These are phyloP conservation scores for Chaunax sp. DNA, from an alignment of 2,797 vertebrate species.

Conservation along the genomic window DNA sequence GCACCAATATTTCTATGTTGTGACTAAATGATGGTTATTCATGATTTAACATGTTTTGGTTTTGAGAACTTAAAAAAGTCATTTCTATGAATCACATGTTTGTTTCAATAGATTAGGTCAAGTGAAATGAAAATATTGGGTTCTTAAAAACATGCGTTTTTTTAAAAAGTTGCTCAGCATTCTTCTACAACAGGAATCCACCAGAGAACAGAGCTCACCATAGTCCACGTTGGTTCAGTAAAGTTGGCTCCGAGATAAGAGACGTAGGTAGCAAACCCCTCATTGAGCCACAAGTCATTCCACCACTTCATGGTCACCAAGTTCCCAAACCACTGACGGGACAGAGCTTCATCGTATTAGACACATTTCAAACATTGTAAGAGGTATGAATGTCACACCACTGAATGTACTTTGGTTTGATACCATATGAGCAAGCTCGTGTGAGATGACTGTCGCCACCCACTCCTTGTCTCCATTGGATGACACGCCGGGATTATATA, in stretches of 20 bases:
- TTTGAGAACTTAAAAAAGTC: too few species aligned
- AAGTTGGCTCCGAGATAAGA: slow-evolving; percentile 88
- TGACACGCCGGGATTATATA: slow-evolving; percentile 79
- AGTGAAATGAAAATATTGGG: too few species aligned
- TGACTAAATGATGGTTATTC: too few species aligned
- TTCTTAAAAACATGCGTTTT: too few species aligned
- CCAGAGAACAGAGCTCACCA: slow-evolving; percentile 79
- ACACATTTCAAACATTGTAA: neutral
- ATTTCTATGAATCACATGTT: too few species aligned
- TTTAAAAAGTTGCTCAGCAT: too few species aligned
- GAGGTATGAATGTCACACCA: neutral
- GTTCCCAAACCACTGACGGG: slow-evolving; percentile 96
- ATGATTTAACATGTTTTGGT: too few species aligned
- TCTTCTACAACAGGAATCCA: neutral
- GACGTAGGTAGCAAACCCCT: slow-evolving; percentile 94
- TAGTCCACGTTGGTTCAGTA: slow-evolving; percentile 81
- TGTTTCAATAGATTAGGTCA: too few species aligned
- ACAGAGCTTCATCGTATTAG: slow-evolving; percentile 24
- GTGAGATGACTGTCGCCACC: slow-evolving; percentile 87
- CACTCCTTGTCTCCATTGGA: slow-evolving; percentile 90
- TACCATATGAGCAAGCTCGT: slow-evolving; percentile 96
- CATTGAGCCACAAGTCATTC: slow-evolving; percentile 97
- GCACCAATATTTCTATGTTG: too few species aligned
- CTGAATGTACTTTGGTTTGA: neutral
- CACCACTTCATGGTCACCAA: slow-evolving; percentile 94